Evolutionary conservation across 2,797 vertebrate genomes (phyloP), one percentile per base, ranked within the genome.

Genomic region (Tokudaia muenninki): DNA sequence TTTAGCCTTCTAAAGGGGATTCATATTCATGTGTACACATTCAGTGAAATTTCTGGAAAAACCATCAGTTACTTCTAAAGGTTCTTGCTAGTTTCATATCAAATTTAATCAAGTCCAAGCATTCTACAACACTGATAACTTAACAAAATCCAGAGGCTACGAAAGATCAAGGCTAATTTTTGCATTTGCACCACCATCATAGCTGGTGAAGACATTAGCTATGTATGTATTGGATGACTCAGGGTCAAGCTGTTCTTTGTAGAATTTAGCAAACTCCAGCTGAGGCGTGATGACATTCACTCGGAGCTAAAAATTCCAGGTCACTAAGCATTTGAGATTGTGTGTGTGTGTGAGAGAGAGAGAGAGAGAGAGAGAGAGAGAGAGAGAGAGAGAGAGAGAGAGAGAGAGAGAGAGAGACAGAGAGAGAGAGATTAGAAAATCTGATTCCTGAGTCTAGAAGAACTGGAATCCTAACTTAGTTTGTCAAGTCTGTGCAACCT

Each of bases 221-320:
- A 61, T 87, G 12, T 11, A 74, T 59, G 10, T 50, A 4, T 11
- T 96, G 0, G 0, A 89, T 96, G 96, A 97, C 47, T 87, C 79
- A 86, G 59, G 93, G 72, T 81, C 93, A 97, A 94, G 75, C 65
- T 94, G 70, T 92, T 96, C 89, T 92, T 89, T 24, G 41, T 52
- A 92, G 63, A 92, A 94, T 96, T 97, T 59, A 94, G 92, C 52
- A 94, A 94, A 92, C 24, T 94, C 75, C 52, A 97, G 59, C 44
- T 94, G 47, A 91, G 96, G 77, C 89, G 92, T 57, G 88, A 86
- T 89, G 41, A 8, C 29, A 75, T 86, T 95, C 41, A 65, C 65
- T 97, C 83, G 90, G 63, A 75, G 41, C 47, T 88, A 90, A 93
- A 91, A 87, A 26, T 14, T 90, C 52, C 29, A 90, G 12, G 77